A percentile compares a stretch with the other conserved stretches of the same genome.
Conservation (phyloP, 2,888 invertebrate species). For the Oxytorus armatus region DNA sequence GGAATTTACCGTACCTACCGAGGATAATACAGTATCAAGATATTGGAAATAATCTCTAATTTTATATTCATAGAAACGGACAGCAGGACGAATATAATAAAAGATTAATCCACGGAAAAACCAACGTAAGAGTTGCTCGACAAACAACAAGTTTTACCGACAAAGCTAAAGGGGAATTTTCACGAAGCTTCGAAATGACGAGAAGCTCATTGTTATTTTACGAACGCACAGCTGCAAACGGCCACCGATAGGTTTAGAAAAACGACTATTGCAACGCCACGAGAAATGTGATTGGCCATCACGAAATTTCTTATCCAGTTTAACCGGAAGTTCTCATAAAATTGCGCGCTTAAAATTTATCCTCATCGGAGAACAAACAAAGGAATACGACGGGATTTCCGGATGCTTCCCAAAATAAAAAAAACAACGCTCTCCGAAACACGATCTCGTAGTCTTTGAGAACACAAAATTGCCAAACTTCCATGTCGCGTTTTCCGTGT, state of each 20-base stretch:
- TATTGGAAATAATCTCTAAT: no score
- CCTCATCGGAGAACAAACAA: not conserved
- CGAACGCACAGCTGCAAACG: constrained; percentile 25
- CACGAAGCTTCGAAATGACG: constrained; percentile 6
- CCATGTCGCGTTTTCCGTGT: constrained; percentile 57
- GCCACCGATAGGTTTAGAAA: constrained; percentile 4
- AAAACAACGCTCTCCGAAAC: constrained; percentile 7
- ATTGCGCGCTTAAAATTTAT: not conserved
- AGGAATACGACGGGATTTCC: not conserved
- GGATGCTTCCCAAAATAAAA: constrained; percentile 16
- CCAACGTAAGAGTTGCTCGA: no score
- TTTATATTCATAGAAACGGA: no score
- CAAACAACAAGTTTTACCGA: not conserved
- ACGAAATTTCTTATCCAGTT: constrained; percentile 42
- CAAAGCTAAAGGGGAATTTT: constrained; percentile 8
- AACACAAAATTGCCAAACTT: constrained; percentile 51
- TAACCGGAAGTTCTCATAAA: not conserved
- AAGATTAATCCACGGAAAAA: no score
- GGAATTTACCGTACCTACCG: no score
- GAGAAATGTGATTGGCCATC: constrained; percentile 25
- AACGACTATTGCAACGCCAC: not conserved
- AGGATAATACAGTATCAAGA: no score
- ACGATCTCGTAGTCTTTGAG: constrained; percentile 38
- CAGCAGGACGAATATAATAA: no score
- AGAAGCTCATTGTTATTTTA: constrained; percentile 11